A percentile compares a stretch with the other conserved stretches of the same genome.
Evolutionary conservation across 1,140 invertebrate genomes (phyloP).

Genomic region (Aphelinus atriplicis): DNA sequence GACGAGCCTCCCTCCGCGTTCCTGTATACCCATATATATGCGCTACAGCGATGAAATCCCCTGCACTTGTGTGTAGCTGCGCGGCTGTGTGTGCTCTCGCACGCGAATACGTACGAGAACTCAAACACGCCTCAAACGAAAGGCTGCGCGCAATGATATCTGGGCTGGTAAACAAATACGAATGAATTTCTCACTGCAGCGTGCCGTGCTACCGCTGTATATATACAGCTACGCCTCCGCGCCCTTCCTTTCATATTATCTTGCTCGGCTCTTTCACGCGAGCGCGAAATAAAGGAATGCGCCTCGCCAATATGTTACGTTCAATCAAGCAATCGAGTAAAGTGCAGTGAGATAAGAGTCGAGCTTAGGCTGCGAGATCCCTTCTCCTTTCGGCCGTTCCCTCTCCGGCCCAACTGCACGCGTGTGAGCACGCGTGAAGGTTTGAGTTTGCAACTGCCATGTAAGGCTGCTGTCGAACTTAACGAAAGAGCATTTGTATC

Average conservation of each 20-base stretch:
- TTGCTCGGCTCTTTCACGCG: background rate
- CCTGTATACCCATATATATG: too few species aligned
- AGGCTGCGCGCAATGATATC: background rate
- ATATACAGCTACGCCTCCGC: background rate
- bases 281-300: background rate
- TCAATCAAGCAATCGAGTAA: slow-evolving; percentile 32
- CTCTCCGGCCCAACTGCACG: too few species aligned
- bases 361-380: background rate
- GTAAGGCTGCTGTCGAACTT: too few species aligned
- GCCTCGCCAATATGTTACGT: background rate
- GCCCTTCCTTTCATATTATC: background rate
- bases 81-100: too few species aligned
- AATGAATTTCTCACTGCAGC: slow-evolving; percentile 1
- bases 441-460: too few species aligned
- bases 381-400: too few species aligned
- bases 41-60: too few species aligned
- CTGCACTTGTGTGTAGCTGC: too few species aligned
- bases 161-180: slow-evolving; percentile 6
- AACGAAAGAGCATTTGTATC: too few species aligned
- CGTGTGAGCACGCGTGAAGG: too few species aligned
- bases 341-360: slow-evolving; percentile 16
- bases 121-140: slow-evolving; percentile 8
- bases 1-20: too few species aligned
- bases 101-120: background rate
- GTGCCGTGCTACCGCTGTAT: too few species aligned